Percentiles rank a stretch among this genome's conserved stretches.
Evolutionary conservation across 2,797 vertebrate species (phyloP).

Genomic region (Myotis myotis): DNA sequence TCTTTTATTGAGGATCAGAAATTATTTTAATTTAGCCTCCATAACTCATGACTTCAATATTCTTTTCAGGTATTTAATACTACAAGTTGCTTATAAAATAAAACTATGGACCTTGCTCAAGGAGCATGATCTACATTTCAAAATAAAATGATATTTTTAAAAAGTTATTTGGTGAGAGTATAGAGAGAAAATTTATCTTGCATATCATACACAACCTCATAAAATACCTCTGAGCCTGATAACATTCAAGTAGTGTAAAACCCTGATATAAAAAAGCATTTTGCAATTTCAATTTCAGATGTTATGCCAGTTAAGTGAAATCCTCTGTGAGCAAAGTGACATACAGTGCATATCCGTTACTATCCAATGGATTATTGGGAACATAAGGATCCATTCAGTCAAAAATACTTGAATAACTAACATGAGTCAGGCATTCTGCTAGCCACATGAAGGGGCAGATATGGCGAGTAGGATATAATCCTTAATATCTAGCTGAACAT

Average conservation of each 20-base stretch:
- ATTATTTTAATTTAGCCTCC: slow-evolving; percentile 6
- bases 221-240: slow-evolving; percentile 52
- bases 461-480: neutral
- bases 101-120: slow-evolving; percentile 18
- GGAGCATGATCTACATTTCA: slow-evolving; percentile 39
- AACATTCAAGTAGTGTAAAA: slow-evolving; percentile 31
- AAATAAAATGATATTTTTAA: neutral
- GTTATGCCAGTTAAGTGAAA: slow-evolving; percentile 19
- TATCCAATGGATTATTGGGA: neutral
- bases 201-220: slow-evolving; percentile 28
- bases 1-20: slow-evolving; percentile 35
- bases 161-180: neutral
- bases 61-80: slow-evolving; percentile 45
- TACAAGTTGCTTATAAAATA: slow-evolving; percentile 29
- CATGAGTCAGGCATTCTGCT: neutral
- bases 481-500: neutral
- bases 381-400: neutral
- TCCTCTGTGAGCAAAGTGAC: neutral
- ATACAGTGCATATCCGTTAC: neutral
- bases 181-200: slow-evolving; percentile 41
- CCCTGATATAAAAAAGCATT: slow-evolving; percentile 53
- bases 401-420: neutral
- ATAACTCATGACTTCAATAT: slow-evolving; percentile 54
- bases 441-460: neutral
- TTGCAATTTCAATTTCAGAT: slow-evolving; percentile 40